Conservation (phyloP, 2,113 vertebrate species). For the Haplotaxodon microlepis region DNA sequence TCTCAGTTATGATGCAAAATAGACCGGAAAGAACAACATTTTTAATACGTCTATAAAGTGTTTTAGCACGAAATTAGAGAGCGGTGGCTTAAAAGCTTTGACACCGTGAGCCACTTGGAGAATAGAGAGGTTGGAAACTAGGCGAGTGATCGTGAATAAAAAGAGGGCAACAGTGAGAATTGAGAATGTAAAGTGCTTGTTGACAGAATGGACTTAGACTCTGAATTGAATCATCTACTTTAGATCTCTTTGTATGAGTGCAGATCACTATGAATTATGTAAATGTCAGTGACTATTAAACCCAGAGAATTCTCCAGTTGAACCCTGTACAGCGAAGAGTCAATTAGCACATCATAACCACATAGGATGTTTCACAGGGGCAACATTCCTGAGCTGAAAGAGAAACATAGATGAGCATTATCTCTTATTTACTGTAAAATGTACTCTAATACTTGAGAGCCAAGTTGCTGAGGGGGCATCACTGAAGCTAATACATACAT, state of each 20-base stretch:
- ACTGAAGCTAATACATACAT: background rate
- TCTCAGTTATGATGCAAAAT: background rate
- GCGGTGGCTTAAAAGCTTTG: background rate
- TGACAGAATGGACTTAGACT: background rate
- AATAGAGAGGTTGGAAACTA: background rate
- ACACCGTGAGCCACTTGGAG: background rate
- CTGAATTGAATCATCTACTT: background rate
- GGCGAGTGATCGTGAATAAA: background rate
- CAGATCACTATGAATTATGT: background rate
- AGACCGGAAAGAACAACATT: background rate
- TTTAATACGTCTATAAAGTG: background rate
- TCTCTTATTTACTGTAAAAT: background rate
- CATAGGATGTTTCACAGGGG: background rate
- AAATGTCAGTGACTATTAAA: background rate
- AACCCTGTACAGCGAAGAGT: background rate
- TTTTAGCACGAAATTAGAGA: slow-evolving; percentile 18
- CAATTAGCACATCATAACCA: background rate
- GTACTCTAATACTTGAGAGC: background rate
- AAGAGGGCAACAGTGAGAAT: background rate
- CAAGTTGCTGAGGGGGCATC: background rate
- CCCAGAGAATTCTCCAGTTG: background rate
- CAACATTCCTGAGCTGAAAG: background rate
- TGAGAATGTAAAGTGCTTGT: background rate
- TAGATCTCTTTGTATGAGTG: background rate
- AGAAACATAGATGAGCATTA: background rate